A percentile compares a stretch with the other conserved stretches of the same genome.
Conservation (phyloP, 2,797 vertebrate species). For the Helostoma temminkii region DNA sequence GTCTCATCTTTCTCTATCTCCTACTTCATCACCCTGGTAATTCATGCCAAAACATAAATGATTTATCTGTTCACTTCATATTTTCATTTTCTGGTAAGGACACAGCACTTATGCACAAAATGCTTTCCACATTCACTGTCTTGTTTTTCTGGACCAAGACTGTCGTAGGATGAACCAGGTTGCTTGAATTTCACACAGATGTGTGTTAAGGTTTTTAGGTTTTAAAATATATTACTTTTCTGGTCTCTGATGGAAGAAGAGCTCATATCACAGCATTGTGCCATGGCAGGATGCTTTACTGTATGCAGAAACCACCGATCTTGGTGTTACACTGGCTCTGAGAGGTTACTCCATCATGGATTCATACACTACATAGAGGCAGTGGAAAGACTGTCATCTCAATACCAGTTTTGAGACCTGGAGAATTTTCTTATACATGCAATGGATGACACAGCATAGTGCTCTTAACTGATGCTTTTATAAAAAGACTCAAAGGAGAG, state of each 20-base stretch:
- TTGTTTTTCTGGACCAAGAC: slow-evolving; percentile 72
- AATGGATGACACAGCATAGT: slow-evolving; percentile 77
- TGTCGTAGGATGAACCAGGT: slow-evolving; percentile 69
- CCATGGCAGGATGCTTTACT: slow-evolving; percentile 78
- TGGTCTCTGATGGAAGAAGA: slow-evolving; percentile 66
- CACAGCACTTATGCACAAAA: slow-evolving; percentile 84
- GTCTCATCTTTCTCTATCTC: slow-evolving; percentile 68
- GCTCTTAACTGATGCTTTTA: slow-evolving; percentile 74
- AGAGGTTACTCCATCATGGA: slow-evolving; percentile 62
- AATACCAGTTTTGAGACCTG: slow-evolving; percentile 58
- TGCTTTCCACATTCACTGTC: slow-evolving; percentile 78
- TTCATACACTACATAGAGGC: slow-evolving; percentile 53
- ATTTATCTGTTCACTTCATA: slow-evolving; percentile 62
- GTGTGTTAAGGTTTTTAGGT: slow-evolving; percentile 71
- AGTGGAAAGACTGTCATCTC: slow-evolving; percentile 60
- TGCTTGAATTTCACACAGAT: slow-evolving; percentile 67
- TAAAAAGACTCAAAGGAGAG: slow-evolving; percentile 72
- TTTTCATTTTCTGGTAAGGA: slow-evolving; percentile 70
- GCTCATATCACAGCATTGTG: slow-evolving; percentile 78
- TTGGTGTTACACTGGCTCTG: slow-evolving; percentile 72
- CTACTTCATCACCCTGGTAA: slow-evolving; percentile 68
- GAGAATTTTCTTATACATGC: slow-evolving; percentile 75
- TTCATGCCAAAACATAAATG: slow-evolving; percentile 73
- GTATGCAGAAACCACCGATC: slow-evolving; percentile 81
- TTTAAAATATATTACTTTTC: slow-evolving; percentile 66